Evolutionary conservation across 23 tunicate species (phyloP).

Genomic region (Botrylloides violaceus): DNA sequence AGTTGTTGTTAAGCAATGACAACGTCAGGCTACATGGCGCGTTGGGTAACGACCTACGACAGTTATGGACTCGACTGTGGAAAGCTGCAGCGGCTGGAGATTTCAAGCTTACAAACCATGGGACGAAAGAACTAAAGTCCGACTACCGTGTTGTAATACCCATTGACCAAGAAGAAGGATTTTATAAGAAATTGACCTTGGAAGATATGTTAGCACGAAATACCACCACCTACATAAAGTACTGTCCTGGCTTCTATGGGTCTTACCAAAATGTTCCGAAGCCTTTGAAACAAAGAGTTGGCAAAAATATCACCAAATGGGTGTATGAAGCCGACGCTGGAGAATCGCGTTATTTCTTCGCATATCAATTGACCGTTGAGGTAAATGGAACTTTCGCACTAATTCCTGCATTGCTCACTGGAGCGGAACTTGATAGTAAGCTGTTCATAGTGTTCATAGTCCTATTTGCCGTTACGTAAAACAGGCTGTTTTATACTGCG

Average conservation of each 20-base stretch:
- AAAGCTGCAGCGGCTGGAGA: constrained; percentile 13
- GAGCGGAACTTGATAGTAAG: no score
- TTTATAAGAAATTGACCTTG: background rate
- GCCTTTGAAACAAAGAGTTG: constrained; percentile 11
- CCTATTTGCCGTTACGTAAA: no score
- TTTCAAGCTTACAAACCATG: constrained; percentile 8
- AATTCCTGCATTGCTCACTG: no score
- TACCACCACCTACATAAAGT: constrained; percentile 35
- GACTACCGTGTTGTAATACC: constrained; percentile 1
- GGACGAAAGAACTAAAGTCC: background rate
- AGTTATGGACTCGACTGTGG: constrained; percentile 11
- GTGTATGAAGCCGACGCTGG: constrained; percentile 14
- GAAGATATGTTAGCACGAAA: background rate
- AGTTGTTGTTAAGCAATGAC: constrained; percentile 12
- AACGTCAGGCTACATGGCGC: constrained; percentile 23
- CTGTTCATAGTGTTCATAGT: no score
- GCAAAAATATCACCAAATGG: constrained; percentile 21
- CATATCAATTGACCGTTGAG: constrained; percentile 21
- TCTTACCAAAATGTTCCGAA: constrained; percentile 17
- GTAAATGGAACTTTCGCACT: constrained; percentile 14
- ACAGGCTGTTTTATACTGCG: no score
- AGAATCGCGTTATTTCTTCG: constrained; percentile 15
- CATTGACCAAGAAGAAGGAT: background rate
- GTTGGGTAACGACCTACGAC: constrained; percentile 38
- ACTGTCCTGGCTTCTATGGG: constrained; percentile 40